Evolutionary conservation across 2,888 invertebrate species (phyloP).

Genomic region (Dolichomitus sp.): DNA sequence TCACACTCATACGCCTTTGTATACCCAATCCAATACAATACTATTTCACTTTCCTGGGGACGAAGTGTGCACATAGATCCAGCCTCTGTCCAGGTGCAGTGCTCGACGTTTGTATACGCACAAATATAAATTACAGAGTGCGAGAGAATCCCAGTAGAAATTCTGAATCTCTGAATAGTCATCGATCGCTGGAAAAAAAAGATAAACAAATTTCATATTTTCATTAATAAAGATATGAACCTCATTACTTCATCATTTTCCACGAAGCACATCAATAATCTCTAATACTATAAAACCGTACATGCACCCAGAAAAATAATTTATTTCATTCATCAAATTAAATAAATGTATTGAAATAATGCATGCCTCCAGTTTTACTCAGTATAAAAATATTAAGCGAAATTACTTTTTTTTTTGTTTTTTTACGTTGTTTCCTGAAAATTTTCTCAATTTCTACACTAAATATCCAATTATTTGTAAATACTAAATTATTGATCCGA

Average conservation of each 20-base stretch:
- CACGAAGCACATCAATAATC: too few relatives aligned
- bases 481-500: too few relatives aligned
- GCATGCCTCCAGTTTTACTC: too few relatives aligned
- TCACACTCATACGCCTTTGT: slow-evolving; percentile 27
- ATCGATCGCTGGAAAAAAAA: neutral
- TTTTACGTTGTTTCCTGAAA: too few relatives aligned
- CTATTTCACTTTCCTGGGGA: slow-evolving; percentile 11
- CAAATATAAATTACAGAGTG: neutral
- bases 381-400: too few relatives aligned
- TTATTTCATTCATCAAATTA: too few relatives aligned
- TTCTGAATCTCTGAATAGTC: neutral
- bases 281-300: too few relatives aligned
- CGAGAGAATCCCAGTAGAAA: neutral
- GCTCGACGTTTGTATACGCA: slow-evolving; percentile 5
- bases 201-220: neutral
- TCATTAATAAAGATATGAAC: neutral
- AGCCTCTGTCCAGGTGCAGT: neutral
- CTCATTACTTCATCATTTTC: neutral
- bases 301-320: too few relatives aligned
- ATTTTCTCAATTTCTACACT: too few relatives aligned
- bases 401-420: too few relatives aligned
- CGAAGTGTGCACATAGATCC: slow-evolving; percentile 8
- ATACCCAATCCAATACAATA: slow-evolving; percentile 4
- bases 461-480: too few relatives aligned
- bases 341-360: too few relatives aligned